These are phyloP conservation scores for Sinelater perroti DNA, from an alignment of 2,888 invertebrate species.

Conservation along the genomic window DNA sequence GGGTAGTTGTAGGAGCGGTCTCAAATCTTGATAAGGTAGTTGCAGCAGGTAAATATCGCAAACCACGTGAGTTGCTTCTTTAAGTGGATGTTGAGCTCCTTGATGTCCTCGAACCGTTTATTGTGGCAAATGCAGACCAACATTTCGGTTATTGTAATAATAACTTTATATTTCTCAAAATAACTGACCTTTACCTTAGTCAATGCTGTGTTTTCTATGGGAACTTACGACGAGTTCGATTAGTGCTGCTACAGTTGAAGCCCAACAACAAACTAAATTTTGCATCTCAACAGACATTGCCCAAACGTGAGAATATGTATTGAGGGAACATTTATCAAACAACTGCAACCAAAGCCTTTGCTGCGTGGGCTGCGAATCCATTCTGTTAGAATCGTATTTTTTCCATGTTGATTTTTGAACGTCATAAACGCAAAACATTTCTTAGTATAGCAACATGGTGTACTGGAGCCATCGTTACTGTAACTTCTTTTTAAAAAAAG, in stretches of 20 bases:
- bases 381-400: no score
- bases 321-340: no score
- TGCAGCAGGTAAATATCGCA: slow-evolving; percentile 70
- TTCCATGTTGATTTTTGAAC: no score
- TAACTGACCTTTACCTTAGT: slow-evolving; percentile 56
- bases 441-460: no score
- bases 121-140: slow-evolving; percentile 56
- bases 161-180: slow-evolving; percentile 55
- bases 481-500: no score
- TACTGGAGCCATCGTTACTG: no score
- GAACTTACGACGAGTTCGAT: slow-evolving; percentile 38
- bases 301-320: no score
- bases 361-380: no score
- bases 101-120: slow-evolving; percentile 50
- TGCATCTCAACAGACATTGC: no score
- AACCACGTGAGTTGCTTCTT: slow-evolving; percentile 59
- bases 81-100: slow-evolving; percentile 55
- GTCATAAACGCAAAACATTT: no score
- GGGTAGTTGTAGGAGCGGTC: slow-evolving; percentile 53
- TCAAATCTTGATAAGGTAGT: slow-evolving; percentile 68
- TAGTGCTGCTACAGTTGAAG: slow-evolving; percentile 52
- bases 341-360: no score
- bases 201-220: slow-evolving; percentile 47
- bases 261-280: slow-evolving; percentile 57
- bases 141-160: slow-evolving; percentile 54